Evolutionary conservation across 2,113 vertebrate species (phyloP).

Genomic region (Gadus macrocephalus): DNA sequence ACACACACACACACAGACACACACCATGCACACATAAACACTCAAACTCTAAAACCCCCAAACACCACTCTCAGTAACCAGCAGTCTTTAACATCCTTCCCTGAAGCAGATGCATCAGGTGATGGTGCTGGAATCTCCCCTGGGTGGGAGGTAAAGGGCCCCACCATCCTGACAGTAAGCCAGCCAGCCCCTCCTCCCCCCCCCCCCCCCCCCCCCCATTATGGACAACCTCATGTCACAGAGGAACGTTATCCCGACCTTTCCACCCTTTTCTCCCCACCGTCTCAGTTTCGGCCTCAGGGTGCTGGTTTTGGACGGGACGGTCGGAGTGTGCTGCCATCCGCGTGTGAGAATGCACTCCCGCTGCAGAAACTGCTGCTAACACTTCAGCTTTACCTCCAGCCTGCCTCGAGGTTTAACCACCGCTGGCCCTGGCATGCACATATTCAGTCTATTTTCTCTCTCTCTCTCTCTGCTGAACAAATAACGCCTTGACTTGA

Average conservation of each 20-base stretch:
- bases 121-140: slow-evolving; percentile 1
- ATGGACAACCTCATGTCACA: slow-evolving; percentile 49
- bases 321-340: slow-evolving; percentile 54
- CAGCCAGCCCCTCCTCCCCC: slow-evolving; percentile 37
- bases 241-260: slow-evolving; percentile 47
- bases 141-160: background rate
- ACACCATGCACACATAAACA: background rate
- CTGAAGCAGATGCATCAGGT: slow-evolving; percentile 21
- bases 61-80: background rate
- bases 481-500: too few relatives aligned
- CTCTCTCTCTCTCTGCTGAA: too few relatives aligned
- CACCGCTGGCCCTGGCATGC: too few relatives aligned
- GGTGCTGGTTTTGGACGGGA: slow-evolving; percentile 23
- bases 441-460: background rate
- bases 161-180: background rate
- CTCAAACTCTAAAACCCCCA: slow-evolving; percentile 17
- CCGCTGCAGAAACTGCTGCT: background rate
- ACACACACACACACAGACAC: background rate
- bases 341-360: slow-evolving; percentile 58
- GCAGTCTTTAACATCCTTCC: slow-evolving; percentile 42
- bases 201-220: slow-evolving; percentile 27
- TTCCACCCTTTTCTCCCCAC: slow-evolving; percentile 47
- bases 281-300: slow-evolving; percentile 29
- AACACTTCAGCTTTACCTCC: too few relatives aligned
- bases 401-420: too few relatives aligned